These are phyloP conservation scores for Diadema setosum DNA, from an alignment of 35 echinoderm and acorn worm species.

Conservation along the genomic window DNA sequence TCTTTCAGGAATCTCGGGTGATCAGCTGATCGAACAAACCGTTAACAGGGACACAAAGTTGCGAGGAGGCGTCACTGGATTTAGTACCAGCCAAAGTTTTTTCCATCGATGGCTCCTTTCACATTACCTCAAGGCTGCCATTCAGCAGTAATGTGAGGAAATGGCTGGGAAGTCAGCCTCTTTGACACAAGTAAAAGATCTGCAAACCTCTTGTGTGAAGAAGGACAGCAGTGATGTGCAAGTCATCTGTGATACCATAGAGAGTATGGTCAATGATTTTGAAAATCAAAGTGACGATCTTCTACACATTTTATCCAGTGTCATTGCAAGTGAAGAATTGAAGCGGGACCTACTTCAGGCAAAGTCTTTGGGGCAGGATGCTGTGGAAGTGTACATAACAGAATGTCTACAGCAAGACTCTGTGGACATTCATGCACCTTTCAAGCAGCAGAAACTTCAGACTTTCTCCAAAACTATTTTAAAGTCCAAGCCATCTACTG, in stretches of 20 bases:
- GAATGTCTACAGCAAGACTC: neutral
- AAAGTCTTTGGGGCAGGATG: neutral
- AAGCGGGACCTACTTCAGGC: neutral
- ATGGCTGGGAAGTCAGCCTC: constrained; percentile 34
- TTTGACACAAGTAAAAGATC: neutral
- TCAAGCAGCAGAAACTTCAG: neutral
- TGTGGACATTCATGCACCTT: neutral
- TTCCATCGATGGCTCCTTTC: constrained; percentile 42
- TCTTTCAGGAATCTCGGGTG: constrained; percentile 46
- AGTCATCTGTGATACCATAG: constrained; percentile 7
- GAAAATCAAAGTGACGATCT: neutral
- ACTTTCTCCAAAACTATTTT: neutral
- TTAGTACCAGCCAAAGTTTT: constrained; percentile 22
- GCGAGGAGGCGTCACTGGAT: constrained; percentile 59
- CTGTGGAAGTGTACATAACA: neutral
- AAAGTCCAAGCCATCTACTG: neutral
- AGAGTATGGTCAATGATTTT: constrained; percentile 51
- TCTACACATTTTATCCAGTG: constrained; percentile 40
- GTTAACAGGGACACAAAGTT: constrained; percentile 52
- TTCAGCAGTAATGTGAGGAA: constrained; percentile 10
- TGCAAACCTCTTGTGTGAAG: neutral
- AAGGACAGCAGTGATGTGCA: constrained; percentile 38
- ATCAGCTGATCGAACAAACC: constrained; percentile 63
- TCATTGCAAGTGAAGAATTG: neutral
- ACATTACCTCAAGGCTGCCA: constrained; percentile 28